Evolutionary conservation across 30 jellyfish, hydroid and myxozoan species (phyloP), one percentile per base, ranked within the genome.

Genomic region (Catostylus mosaicus): DNA sequence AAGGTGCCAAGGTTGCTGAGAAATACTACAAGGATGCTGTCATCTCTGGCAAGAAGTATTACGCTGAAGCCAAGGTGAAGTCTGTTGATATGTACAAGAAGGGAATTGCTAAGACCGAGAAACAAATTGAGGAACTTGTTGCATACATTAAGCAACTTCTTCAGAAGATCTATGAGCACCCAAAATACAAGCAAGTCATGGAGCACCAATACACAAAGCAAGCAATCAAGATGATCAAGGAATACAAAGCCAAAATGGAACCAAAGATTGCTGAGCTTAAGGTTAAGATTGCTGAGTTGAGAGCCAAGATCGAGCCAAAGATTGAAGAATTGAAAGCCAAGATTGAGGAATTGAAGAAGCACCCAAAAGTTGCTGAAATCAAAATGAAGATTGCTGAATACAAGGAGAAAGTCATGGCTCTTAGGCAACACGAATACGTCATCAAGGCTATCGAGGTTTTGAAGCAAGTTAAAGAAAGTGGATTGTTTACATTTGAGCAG

Each of bases 401-500:
- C 79, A 71, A 56, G 48, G 32, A 83, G 85, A 82, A 82, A 50
- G 26, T 89, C 37, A 64, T 45, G 82, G 91, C 86, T 27, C 66
- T 67, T 31, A 67, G 47, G 46, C 46, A 81, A 11, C 91, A 89
- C 31, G 80, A 84, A 23, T 26, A 74, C 22, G 93, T 95, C 30
- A 24, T 69, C 61, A 75, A 76, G 48, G 86, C 86, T 24, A 48
- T 69, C 30, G 77, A 66, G 22, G 40, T 66, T 30, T 59, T 89
- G 93, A 75, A 81, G 62, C 92, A 80, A 51, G 57, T 85, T 73
- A 75, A 73, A 56, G 75, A 80, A 40, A 88, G 97, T 51, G 95
- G 77, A 12, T 7, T 80, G 90, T 95, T 74, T 68, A 95, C 97
- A 24, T 19, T 64, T 43, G 71, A 77, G 88, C 72, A 89, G 75